phyloP scores from a whole-genome alignment of 2,888 invertebrate species.

The Iselma pallidipennis region DNA sequence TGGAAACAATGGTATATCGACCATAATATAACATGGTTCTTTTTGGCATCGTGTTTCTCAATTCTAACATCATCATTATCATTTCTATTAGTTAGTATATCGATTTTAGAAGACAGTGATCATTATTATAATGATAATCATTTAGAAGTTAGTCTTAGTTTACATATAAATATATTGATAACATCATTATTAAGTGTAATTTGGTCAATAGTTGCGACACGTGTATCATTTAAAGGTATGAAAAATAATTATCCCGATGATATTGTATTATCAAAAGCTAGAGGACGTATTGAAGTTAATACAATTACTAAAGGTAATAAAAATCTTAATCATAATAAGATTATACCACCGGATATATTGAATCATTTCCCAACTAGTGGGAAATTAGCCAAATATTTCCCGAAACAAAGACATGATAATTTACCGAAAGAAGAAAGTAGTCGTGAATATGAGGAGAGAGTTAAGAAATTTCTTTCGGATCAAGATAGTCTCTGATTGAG shows the following conservation, averaged over 20 bases:
- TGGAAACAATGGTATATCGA: conserved; percentile 71
- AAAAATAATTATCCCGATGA: conserved; percentile 63
- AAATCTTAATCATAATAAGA: conserved; percentile 55
- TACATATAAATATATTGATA: conserved; percentile 64
- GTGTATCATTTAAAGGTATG: conserved; percentile 67
- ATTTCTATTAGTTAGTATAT: conserved; percentile 34
- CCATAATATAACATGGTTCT: conserved; percentile 66
- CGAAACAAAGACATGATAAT: conserved; percentile 40
- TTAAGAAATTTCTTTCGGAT: conserved; percentile 51
- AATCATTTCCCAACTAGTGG: conserved; percentile 60
- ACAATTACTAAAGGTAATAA: conserved; percentile 63
- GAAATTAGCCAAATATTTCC: conserved; percentile 61
- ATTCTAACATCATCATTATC: conserved; percentile 57
- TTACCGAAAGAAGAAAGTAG: conserved; percentile 53
- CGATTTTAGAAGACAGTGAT: conserved; percentile 20
- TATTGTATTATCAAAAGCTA: conserved; percentile 53
- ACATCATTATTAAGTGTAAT: conserved; percentile 62
- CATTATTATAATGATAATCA: conserved; percentile 24
- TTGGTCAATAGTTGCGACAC: conserved; percentile 65
- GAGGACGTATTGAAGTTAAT: conserved; percentile 60
- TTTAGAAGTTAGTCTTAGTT: conserved; percentile 49
- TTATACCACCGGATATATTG: conserved; percentile 61
- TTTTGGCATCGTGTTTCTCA: conserved; percentile 61
- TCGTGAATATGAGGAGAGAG: conserved; percentile 57
- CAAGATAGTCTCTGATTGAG: not conserved